phyloP scores from a whole-genome alignment of 2,797 vertebrate genomes.

The Esox lucius region DNA sequence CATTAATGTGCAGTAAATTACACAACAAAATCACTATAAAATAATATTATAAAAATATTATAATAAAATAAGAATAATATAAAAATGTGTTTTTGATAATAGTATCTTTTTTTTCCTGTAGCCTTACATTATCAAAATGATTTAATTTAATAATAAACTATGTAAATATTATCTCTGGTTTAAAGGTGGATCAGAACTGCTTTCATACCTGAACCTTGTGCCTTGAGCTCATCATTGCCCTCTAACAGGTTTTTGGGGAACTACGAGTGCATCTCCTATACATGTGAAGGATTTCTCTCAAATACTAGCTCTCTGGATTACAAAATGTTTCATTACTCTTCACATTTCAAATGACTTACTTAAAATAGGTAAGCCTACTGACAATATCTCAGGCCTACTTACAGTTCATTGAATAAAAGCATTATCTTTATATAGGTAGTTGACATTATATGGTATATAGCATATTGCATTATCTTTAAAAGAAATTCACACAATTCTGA shows the following conservation, averaged over 20 bases:
- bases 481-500: neutral
- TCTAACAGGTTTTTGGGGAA: slow-evolving; percentile 32
- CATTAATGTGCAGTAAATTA: neutral
- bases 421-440: neutral
- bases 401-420: neutral
- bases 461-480: neutral
- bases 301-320: too few species aligned
- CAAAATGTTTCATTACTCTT: neutral
- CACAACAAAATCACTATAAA: neutral
- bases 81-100: too few species aligned
- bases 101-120: neutral
- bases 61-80: too few species aligned
- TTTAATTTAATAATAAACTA: neutral
- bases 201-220: neutral
- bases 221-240: slow-evolving; percentile 35
- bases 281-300: neutral
- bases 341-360: neutral
- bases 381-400: neutral
- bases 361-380: neutral
- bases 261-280: neutral
- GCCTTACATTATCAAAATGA: neutral
- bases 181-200: neutral
- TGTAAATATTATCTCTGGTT: neutral
- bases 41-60: too few species aligned
- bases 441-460: neutral